Evolutionary conservation across 2,113 vertebrate genomes (phyloP).

Genomic region (Archilochus colubris): DNA sequence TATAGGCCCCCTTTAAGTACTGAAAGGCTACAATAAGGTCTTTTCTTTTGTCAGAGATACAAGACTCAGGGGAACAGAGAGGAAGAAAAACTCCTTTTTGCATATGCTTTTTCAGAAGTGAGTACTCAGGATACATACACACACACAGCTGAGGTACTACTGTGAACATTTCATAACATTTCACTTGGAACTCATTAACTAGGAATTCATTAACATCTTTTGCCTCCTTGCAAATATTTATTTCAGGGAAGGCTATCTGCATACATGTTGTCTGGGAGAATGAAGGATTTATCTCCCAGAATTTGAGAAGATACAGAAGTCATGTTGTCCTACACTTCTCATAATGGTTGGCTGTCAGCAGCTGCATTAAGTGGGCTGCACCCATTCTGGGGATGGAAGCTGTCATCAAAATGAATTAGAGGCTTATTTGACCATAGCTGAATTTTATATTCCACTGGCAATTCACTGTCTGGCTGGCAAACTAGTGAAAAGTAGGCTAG

Average conservation of each 20-base stretch:
- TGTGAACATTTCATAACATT: not conserved
- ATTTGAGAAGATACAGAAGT: conserved; percentile 47
- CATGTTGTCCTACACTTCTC: conserved; percentile 15
- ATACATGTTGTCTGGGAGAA: not conserved
- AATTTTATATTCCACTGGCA: conserved; percentile 34
- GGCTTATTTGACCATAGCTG: conserved; percentile 67
- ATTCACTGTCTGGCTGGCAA: conserved; percentile 42
- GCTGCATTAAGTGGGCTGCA: conserved; percentile 71
- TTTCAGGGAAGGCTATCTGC: not conserved
- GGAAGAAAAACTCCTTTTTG: not conserved
- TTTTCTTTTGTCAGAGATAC: not conserved
- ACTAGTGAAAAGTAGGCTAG: not conserved
- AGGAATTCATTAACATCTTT: not conserved
- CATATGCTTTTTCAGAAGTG: not conserved
- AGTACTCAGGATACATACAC: not conserved
- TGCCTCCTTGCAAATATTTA: not conserved
- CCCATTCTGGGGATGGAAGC: conserved; percentile 70
- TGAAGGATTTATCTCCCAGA: conserved; percentile 28
- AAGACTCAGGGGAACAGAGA: not conserved
- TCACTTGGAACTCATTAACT: not conserved
- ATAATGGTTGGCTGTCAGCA: conserved; percentile 72
- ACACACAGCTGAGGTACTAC: not conserved
- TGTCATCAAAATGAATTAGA: conserved; percentile 77
- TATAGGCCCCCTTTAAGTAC: not conserved
- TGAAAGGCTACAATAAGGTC: too few species aligned